Conservation (phyloP, 1,140 invertebrate genomes). For the Zaprionus nigranus region DNA sequence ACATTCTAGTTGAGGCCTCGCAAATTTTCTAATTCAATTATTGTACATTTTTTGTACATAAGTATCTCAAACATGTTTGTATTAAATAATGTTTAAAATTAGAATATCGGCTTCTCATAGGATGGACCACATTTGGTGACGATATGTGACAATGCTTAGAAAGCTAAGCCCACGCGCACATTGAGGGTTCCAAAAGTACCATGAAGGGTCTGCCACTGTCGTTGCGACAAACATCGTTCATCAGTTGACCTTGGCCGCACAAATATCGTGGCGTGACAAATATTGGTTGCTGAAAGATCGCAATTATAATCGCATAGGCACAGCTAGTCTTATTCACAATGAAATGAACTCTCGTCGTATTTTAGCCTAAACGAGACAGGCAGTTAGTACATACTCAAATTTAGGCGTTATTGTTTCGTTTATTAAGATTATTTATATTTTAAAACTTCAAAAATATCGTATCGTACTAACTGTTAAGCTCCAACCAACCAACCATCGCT, state of each 20-base stretch:
- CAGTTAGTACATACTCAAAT: background rate
- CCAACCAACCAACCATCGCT: constrained; percentile 85
- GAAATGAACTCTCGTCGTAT: constrained; percentile 41
- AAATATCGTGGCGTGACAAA: constrained; percentile 85
- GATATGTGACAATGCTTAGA: no score
- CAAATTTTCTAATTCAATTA: no score
- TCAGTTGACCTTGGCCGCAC: constrained; percentile 85
- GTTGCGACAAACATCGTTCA: constrained; percentile 84
- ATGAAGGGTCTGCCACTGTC: constrained; percentile 89
- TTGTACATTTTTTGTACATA: no score
- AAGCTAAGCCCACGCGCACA: no score
- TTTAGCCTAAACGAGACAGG: constrained; percentile 15
- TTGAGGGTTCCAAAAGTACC: constrained; percentile 60
- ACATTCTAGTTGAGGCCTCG: no score
- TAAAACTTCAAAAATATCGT: constrained; percentile 28
- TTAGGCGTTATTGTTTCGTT: constrained; percentile 5
- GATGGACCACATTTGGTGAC: no score
- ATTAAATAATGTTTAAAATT: no score
- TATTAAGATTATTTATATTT: background rate
- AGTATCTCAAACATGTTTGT: no score
- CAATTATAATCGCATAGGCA: constrained; percentile 80
- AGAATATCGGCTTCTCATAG: no score
- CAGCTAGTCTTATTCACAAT: constrained; percentile 83
- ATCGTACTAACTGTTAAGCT: constrained; percentile 75
- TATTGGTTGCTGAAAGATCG: no score